Percentiles rank a stretch among this genome's conserved stretches.
These are phyloP conservation scores for Danio albolineatus DNA, from an alignment of 2,797 vertebrate species.

Conservation along the genomic window DNA sequence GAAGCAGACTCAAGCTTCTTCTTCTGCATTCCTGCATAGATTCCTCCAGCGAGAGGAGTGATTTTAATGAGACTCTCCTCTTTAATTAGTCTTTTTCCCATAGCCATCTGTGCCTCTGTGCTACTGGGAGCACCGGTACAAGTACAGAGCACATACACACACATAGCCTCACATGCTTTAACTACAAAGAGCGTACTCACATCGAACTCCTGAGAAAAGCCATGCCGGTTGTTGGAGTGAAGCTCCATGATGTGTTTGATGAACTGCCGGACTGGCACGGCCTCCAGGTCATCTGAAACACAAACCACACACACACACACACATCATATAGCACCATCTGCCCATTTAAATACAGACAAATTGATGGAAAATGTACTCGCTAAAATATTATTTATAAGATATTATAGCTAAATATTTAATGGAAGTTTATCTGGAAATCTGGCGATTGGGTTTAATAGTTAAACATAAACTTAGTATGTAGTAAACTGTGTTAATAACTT, in stretches of 20 bases:
- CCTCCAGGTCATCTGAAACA: slow-evolving; percentile 95
- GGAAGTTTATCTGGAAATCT: not conserved
- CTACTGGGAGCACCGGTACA: slow-evolving; percentile 56
- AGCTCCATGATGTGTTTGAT: slow-evolving; percentile 95
- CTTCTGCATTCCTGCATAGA: slow-evolving; percentile 82
- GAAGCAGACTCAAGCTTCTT: slow-evolving; percentile 84
- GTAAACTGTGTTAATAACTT: too few relatives aligned
- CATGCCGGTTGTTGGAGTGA: slow-evolving; percentile 95
- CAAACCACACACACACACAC: slow-evolving; percentile 30
- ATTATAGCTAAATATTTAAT: too few relatives aligned
- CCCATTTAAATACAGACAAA: not conserved
- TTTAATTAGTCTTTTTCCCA: slow-evolving; percentile 61
- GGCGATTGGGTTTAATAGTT: not conserved
- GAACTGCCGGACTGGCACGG: slow-evolving; percentile 94
- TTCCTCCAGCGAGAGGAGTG: slow-evolving; percentile 83
- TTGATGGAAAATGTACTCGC: not conserved
- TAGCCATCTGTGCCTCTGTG: slow-evolving; percentile 75
- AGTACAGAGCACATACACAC: slow-evolving; percentile 10
- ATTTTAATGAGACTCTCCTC: slow-evolving; percentile 77
- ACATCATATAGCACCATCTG: not conserved
- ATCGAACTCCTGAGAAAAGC: slow-evolving; percentile 97
- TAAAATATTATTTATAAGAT: not conserved
- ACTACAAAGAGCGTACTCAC: slow-evolving; percentile 50
- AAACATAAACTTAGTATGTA: not conserved
- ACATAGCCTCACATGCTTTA: slow-evolving; percentile 27